Evolutionary conservation across 1,140 invertebrate species (phyloP), one percentile per base, ranked within the genome.

Genomic region (Rhynchophorus ferrugineus): DNA sequence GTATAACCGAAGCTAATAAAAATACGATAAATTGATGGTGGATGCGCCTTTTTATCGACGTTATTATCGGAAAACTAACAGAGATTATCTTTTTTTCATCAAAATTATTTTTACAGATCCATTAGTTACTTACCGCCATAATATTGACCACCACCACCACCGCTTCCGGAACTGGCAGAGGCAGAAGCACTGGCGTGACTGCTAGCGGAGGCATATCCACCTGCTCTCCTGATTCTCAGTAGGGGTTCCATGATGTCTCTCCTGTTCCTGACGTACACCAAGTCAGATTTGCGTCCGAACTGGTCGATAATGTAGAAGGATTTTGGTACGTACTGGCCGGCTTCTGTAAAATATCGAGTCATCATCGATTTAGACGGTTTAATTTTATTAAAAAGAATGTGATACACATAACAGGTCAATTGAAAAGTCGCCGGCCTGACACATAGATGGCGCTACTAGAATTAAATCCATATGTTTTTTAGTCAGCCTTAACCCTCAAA

Each of bases 271-370:
- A 67, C 44, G 16, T 42, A 61, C 9, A 65, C 58, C 0, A 58
- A 17, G 20, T 60, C 60, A 16, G 65, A 64, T 58, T 57, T 38
- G 34, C 62, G 60, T 3, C 65, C 65, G 34, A 57, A 39, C 20
- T 62, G 42, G 34, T 63, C 60, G 38, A 67, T 64, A 8, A 64
- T 17, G 43, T 64, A 67, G 45, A 60, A 64, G 0, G 61, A 67
- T 59, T 59, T 65, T 38, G 65, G 63, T 2, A 67, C 44, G 45
- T 62, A 67, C 49, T 67, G 49, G n/a, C 61, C 65, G 7, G 58
- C 51, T 46, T 50, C 63, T 66, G 41, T 33, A 50, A 57, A 29
- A 38, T 53, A 50, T 6, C 11, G 24, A 29, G n/a, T n/a, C n/a
- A n/a, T n/a, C n/a, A n/a, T n/a, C n/a, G n/a, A n/a, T n/a, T n/a